These are phyloP conservation scores for Melanostoma scalare DNA, from an alignment of 2,888 invertebrate genomes.

Conservation along the genomic window DNA sequence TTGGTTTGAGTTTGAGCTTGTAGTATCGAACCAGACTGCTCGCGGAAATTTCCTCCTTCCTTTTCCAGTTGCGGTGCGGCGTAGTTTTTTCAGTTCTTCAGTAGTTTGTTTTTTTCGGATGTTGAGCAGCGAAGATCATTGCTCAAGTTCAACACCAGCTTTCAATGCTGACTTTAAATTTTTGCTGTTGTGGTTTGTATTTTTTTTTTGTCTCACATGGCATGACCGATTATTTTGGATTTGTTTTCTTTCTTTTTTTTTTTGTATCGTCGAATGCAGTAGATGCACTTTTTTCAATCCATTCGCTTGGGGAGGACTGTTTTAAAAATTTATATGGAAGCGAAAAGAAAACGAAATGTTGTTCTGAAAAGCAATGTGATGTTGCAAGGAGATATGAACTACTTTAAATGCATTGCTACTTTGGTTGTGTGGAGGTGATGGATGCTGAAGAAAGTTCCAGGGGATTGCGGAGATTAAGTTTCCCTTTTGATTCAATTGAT, in stretches of 20 bases:
- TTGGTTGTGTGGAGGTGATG: constrained; percentile 43
- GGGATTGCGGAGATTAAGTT: constrained; percentile 51
- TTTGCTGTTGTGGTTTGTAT: constrained; percentile 1
- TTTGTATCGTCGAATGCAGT: constrained; percentile 56
- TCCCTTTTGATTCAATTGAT: constrained; percentile 63
- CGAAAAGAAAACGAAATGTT: constrained; percentile 71
- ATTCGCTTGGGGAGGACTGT: constrained; percentile 24
- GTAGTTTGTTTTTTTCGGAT: constrained; percentile 29
- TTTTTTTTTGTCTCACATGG: constrained; percentile 14
- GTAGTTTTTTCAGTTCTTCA: constrained; percentile 10
- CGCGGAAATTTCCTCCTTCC: constrained; percentile 62
- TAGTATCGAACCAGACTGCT: constrained; percentile 54
- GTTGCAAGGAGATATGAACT: constrained; percentile 65
- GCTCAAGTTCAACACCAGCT: constrained; percentile 69
- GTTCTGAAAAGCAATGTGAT: constrained; percentile 37
- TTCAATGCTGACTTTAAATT: constrained; percentile 55
- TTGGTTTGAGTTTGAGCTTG: constrained; percentile 56
- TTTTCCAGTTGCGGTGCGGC: constrained; percentile 1
- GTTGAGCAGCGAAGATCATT: constrained; percentile 43
- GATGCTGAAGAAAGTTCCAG: constrained; percentile 63
- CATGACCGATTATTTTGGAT: constrained; percentile 48
- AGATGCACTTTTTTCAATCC: constrained; percentile 58
- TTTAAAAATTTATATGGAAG: constrained; percentile 23
- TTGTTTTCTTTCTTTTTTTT: constrained; percentile 35
- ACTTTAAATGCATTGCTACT: constrained; percentile 54